These are phyloP conservation scores for Magallana angulata DNA, from an alignment of 1,140 invertebrate species.

Conservation along the genomic window DNA sequence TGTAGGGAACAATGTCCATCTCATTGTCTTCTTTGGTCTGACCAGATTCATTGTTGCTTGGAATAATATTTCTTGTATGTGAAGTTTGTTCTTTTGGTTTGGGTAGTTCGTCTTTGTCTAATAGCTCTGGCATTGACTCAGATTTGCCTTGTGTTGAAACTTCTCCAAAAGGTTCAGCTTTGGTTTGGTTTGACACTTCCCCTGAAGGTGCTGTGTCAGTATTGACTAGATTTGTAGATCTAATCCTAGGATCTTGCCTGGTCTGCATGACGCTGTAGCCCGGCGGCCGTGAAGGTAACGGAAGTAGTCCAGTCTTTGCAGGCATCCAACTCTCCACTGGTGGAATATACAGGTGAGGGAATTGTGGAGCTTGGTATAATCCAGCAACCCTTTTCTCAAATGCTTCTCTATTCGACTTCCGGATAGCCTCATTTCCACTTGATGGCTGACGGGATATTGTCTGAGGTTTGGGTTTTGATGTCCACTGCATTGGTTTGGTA, in stretches of 20 bases:
- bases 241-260: slow-evolving; percentile 8
- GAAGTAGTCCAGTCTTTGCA: neutral
- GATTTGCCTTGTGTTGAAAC: neutral
- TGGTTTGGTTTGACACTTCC: neutral
- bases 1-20: neutral
- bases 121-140: neutral
- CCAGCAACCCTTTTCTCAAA: slow-evolving; percentile 39
- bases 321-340: neutral
- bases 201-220: neutral
- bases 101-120: too few species aligned
- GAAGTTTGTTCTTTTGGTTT: neutral
- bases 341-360: slow-evolving; percentile 24
- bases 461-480: neutral
- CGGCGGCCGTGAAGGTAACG: neutral
- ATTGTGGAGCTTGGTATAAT: neutral
- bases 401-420: slow-evolving; percentile 2
- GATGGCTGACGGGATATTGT: slow-evolving; percentile 6
- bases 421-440: neutral
- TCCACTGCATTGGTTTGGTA: neutral
- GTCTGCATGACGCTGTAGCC: neutral
- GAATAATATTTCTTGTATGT: neutral
- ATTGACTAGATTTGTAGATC: neutral
- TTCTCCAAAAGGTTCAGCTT: neutral
- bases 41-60: too few species aligned
- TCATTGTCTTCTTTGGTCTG: neutral